These are phyloP conservation scores for Poeciliopsis prolifica DNA, from an alignment of 2,113 vertebrate species.

Conservation along the genomic window DNA sequence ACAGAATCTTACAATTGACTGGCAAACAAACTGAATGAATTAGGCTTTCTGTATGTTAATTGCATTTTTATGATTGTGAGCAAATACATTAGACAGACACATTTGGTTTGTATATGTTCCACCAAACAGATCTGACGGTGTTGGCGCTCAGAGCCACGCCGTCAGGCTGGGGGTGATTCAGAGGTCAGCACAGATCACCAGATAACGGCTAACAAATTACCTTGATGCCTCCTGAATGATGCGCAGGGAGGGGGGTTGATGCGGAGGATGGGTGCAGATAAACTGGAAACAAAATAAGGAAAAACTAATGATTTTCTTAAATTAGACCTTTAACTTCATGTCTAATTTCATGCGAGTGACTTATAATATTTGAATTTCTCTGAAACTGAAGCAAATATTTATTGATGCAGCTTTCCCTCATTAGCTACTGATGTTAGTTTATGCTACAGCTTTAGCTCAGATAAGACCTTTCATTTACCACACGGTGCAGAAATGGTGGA, in stretches of 20 bases:
- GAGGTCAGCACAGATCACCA: conserved; percentile 61
- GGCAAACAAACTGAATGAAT: neutral
- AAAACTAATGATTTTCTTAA: neutral
- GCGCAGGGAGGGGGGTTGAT: conserved; percentile 26
- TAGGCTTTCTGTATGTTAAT: neutral
- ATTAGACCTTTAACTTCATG: neutral
- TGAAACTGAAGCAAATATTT: conserved; percentile 8
- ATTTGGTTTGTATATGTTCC: conserved; percentile 6
- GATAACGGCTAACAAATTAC: conserved; percentile 78
- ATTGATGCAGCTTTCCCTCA: conserved; percentile 2
- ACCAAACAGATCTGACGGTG: conserved; percentile 26
- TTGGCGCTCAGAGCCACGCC: conserved; percentile 13
- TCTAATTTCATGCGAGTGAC: neutral
- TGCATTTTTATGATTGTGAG: neutral
- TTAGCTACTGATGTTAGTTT: neutral
- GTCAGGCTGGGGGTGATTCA: conserved; percentile 50
- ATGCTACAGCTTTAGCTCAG: neutral
- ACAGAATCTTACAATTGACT: conserved; percentile 1
- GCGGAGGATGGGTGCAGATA: conserved; percentile 42
- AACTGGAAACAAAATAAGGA: conserved; percentile 12
- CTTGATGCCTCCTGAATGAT: conserved; percentile 65
- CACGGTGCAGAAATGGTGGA: neutral
- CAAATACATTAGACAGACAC: conserved; percentile 6
- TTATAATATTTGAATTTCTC: neutral
- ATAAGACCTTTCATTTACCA: neutral